phyloP scores from a whole-genome alignment of 2,888 invertebrate genomes.

The Andrena flavipes region DNA sequence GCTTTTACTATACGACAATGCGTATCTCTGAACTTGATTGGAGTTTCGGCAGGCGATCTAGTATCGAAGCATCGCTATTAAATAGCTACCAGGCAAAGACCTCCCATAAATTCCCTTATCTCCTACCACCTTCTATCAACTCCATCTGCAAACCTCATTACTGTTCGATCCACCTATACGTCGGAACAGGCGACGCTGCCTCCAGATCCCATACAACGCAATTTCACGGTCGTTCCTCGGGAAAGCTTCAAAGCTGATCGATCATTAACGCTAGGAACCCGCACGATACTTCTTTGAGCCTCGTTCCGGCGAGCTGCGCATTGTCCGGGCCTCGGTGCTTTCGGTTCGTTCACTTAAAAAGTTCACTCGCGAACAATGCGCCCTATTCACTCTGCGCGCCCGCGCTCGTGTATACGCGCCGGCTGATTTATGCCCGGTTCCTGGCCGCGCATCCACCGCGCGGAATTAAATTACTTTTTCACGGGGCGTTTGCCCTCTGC shows the following conservation, averaged over 20 bases:
- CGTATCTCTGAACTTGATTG: too few relatives aligned
- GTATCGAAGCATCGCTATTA: too few relatives aligned
- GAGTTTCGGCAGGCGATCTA: too few relatives aligned
- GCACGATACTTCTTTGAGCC: neutral
- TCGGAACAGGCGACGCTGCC: neutral
- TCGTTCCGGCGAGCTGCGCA: neutral
- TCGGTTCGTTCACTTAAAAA: constrained; percentile 26
- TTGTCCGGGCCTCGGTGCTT: neutral
- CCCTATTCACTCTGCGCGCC: neutral
- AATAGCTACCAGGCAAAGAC: too few relatives aligned
- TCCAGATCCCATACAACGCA: neutral
- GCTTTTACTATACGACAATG: too few relatives aligned
- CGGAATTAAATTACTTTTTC: constrained; percentile 60
- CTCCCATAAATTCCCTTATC: too few relatives aligned
- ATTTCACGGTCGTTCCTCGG: neutral
- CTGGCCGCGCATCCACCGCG: constrained; percentile 15
- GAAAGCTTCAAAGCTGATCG: constrained; percentile 11
- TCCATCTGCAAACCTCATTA: too few relatives aligned
- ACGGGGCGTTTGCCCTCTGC: constrained; percentile 47
- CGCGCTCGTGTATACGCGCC: neutral
- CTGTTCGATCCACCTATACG: too few relatives aligned
- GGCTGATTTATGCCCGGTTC: constrained; percentile 42
- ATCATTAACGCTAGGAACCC: constrained; percentile 17
- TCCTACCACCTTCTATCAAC: too few relatives aligned
- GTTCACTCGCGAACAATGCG: constrained; percentile 48